A percentile compares a stretch with the other conserved stretches of the same genome.
These are phyloP conservation scores for Aldabrachelys gigantea DNA, from an alignment of 2,113 vertebrate species.

Conservation along the genomic window DNA sequence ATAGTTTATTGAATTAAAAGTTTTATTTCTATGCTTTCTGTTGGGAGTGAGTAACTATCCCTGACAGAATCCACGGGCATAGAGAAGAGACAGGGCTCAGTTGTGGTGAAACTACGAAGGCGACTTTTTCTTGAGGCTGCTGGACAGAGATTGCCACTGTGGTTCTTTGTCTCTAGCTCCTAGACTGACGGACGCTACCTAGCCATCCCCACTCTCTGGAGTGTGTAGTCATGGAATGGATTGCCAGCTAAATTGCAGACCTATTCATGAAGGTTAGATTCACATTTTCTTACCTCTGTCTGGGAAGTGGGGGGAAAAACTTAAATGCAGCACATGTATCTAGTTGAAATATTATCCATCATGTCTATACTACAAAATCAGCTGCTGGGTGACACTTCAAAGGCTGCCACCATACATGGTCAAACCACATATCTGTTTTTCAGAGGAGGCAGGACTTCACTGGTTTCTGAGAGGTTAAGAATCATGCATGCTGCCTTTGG, in stretches of 20 bases:
- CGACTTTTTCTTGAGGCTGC: not conserved
- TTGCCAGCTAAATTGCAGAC: not conserved
- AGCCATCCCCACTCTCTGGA: not conserved
- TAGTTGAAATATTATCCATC: not conserved
- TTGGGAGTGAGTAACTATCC: fast-evolving
- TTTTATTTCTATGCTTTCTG: not conserved
- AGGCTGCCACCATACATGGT: fast-evolving
- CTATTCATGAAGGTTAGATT: not conserved
- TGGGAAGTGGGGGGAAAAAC: not conserved
- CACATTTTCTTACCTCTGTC: not conserved
- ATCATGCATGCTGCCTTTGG: not conserved
- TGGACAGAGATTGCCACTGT: fast-evolving
- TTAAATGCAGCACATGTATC: fast-evolving
- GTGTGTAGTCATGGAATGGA: not conserved
- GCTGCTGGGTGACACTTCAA: not conserved
- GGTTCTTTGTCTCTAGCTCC: not conserved
- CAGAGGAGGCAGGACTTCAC: not conserved
- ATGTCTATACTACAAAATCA: fast-evolving
- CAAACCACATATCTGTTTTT: not conserved
- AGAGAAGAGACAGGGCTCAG: not conserved
- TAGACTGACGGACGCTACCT: fast-evolving
- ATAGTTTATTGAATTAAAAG: not conserved
- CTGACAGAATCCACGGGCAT: fast-evolving
- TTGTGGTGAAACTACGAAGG: not conserved
- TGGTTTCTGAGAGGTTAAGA: not conserved